Base-by-base conservation (phyloP, 2,888 invertebrate species). In the Boloria selene region DNA sequence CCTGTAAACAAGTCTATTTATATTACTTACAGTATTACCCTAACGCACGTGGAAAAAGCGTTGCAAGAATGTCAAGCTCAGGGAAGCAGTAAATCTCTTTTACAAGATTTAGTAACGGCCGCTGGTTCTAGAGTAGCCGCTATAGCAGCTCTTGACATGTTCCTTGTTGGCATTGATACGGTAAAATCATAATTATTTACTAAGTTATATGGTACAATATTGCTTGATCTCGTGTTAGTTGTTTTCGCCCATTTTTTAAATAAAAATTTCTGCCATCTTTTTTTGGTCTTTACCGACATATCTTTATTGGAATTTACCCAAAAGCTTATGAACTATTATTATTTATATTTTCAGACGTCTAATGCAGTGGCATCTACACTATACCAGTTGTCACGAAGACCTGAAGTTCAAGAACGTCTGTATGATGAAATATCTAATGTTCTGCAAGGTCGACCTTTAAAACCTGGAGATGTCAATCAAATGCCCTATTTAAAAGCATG, bases 101-200 rank as follows among this genome's bases (percentile, higher is more conserved):
- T 96, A 3, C 94, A 95, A 78, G 93, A 95, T 74, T 87, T 95
- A 66, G 87, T 95, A 55, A 85, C 93, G 0, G 92, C 93, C 13
- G 91, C 91, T 0, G 93, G 95, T 13, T 90, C 94, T 0, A 93
- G 94, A 75, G 93, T 93, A 0, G 95, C 96, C 0, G 93, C 94
- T n/a, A 94, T 95, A 47, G 93, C 96, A 4, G 94, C 96, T 0
- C 83, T 96, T 4, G 96, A 96, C 73, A 92, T 96, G 82, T 96
- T 96, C 79, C 87, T 95, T 10, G 96, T 96, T 44, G 96, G 96
- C n/a, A 94, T 96, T 53, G 96, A 96, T 74, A 96, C 96, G 76
- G 96, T 95, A 55, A 38, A 38, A 38, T 18, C 17, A 2, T 13
- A 17, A 16, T 49, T 17, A 4, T 14, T 18, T 14, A 55, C 17